Base-by-base conservation (phyloP, 2,113 vertebrate species). In the Cinclus cinclus region DNA sequence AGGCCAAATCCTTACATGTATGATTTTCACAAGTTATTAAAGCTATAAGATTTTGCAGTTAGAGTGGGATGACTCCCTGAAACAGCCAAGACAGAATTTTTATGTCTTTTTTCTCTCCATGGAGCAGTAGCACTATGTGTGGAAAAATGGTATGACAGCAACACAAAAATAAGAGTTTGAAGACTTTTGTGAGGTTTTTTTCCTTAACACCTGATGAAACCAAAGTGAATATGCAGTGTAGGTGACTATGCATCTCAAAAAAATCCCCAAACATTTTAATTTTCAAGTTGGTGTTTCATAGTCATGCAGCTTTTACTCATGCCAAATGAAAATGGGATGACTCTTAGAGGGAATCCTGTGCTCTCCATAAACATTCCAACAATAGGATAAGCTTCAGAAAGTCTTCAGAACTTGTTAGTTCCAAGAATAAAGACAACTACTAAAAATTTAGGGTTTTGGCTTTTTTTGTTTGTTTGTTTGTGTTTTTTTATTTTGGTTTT, bases 1-100 rank as follows among this genome's bases (percentile, higher is more conserved):
- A 41, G 44, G 14, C 7, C 30, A 9, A 39, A 7, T 31, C 21
- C 27, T 65, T 39, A n/a, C n/a, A 53, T 1, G 0, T 4, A n/a
- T 13, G 31, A n/a, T 69, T 74, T 52, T 30, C 42, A 41, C 22
- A 41, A 53, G 8, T 64, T 64, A 37, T 20, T 74, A n/a, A 69
- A 47, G 4, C 9, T 27, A 11, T 28, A 62, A 64, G 62, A 18
- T 27, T 64, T 49, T 70, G 27, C 5, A 31, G 7, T 64, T 39
- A 47, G 33, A 23, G 9, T 30, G 10, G 46, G 33, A 62, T 63
- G 33, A 21, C 53, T 55, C 9, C 24, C 31, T 56, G 59, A 35
- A 56, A 27, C 37, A 47, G 5, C 31, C 78, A 31, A 63, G 39
- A 19, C 8, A 70, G 14, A 53, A 6, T 11, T 77, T 71, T 71